These are phyloP conservation scores for Halictus ligatus DNA, from an alignment of 2,888 invertebrate species.

Conservation along the genomic window DNA sequence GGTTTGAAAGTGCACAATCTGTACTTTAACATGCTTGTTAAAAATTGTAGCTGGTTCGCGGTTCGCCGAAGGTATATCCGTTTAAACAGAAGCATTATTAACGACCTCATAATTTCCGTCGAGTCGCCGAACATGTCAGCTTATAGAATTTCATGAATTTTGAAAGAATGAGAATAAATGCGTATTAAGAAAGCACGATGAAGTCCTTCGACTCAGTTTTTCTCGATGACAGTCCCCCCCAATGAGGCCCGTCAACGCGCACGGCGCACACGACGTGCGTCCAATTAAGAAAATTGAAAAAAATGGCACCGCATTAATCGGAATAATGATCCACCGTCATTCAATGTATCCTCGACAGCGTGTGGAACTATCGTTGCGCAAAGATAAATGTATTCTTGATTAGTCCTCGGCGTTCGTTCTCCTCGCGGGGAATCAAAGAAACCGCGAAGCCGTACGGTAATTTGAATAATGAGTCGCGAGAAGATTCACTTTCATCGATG, in stretches of 20 bases:
- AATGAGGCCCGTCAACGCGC: background rate
- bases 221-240: background rate
- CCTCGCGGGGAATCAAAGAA: slow-evolving; percentile 10
- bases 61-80: too few species aligned
- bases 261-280: background rate
- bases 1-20: too few species aligned
- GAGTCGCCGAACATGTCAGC: too few species aligned
- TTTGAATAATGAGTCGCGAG: slow-evolving; percentile 37
- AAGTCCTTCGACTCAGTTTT: background rate
- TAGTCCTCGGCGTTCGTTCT: slow-evolving; percentile 14
- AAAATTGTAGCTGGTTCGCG: too few species aligned
- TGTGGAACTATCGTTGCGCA: slow-evolving; percentile 39
- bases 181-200: background rate
- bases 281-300: slow-evolving; percentile 28
- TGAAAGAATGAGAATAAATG: background rate
- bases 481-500: slow-evolving; percentile 15
- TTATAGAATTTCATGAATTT: too few species aligned
- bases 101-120: too few species aligned
- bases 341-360: slow-evolving; percentile 27
- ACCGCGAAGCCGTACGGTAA: slow-evolving; percentile 9
- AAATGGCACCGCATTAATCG: background rate
- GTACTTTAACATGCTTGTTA: too few species aligned
- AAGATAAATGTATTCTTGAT: slow-evolving; percentile 53
- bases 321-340: slow-evolving; percentile 29
- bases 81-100: too few species aligned